Percentiles rank a stretch among this genome's conserved stretches.
Evolutionary conservation across 2,888 invertebrate species (phyloP).

Genomic region (Scelioninae gen. 1): DNA sequence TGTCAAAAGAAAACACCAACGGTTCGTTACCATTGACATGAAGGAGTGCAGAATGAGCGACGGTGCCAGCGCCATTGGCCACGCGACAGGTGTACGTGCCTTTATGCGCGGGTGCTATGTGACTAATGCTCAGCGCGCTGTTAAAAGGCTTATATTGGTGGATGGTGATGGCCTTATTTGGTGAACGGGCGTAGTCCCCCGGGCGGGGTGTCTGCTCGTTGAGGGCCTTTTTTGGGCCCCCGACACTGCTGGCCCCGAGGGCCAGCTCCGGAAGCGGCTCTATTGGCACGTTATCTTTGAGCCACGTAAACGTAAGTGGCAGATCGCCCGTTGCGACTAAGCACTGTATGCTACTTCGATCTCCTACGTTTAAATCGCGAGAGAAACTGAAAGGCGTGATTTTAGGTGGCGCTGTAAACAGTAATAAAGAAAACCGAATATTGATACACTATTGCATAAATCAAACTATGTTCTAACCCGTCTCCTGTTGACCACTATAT

Average conservation of each 20-base stretch:
- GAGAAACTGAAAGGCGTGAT: slow-evolving; percentile 88
- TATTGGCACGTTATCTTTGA: slow-evolving; percentile 86
- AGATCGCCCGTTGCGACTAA: slow-evolving; percentile 87
- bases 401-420: slow-evolving; percentile 87
- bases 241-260: slow-evolving; percentile 73
- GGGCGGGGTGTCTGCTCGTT: slow-evolving; percentile 64
- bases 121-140: slow-evolving; percentile 86
- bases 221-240: slow-evolving; percentile 70
- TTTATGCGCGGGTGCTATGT: slow-evolving; percentile 86
- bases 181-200: slow-evolving; percentile 65
- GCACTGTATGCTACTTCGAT: slow-evolving; percentile 87
- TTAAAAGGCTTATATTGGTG: slow-evolving; percentile 87
- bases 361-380: slow-evolving; percentile 87
- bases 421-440: slow-evolving; percentile 72
- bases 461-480: slow-evolving; percentile 2
- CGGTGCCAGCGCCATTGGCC: slow-evolving; percentile 86
- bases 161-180: slow-evolving; percentile 85
- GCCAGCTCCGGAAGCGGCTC: slow-evolving; percentile 77
- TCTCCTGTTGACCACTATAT: background rate
- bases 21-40: slow-evolving; percentile 86
- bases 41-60: slow-evolving; percentile 86
- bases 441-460: slow-evolving; percentile 38
- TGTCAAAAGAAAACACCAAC: slow-evolving; percentile 76
- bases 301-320: slow-evolving; percentile 88
- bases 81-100: slow-evolving; percentile 87